Base-by-base conservation (phyloP, 2,797 vertebrate species). In the Pangasius krempfi region DNA sequence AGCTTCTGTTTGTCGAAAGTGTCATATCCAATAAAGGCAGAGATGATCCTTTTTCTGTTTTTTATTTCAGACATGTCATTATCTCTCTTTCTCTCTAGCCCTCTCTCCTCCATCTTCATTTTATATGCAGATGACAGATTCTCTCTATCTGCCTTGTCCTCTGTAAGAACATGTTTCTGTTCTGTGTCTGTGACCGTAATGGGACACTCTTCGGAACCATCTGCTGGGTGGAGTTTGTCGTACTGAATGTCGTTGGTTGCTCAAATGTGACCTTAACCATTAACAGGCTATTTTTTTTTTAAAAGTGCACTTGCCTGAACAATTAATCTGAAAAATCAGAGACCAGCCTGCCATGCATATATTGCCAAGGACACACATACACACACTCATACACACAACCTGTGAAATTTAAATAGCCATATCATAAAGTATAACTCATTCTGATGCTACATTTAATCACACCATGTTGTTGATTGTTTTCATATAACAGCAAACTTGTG, bases 1-100 rank as follows among this genome's bases (percentile, higher is more conserved):
- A 30, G 75, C 6, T 78, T 54, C 76, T 56, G 10, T 80, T 30
- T 56, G 18, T 52, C 3, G 40, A n/a, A 79, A 54, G n/a, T 20
- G 70, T 72, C 58, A 27, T 72, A 37, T 40, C 68, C 95, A 95
- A 96, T 96, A 95, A 96, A 95, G 95, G 95, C 92, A 93, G 94
- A 96, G 95, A 94, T 95, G 95, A 94, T 78, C 70, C 72, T 84
- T 52, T 85, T 75, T 44, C 85, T 86, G 40, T 86, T 25, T 33
- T 88, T 79, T 79, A 50, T 83, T 89, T 89, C 79, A 52, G 75
- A 78, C 25, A 3, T 79, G 30, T 81, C 70, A 72, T 82, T 92
- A 80, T 73, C 64, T 62, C n/a, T 52, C 73, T 86, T 73, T 68
- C 82, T 75, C 50, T 86, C 84, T 68, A 56, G 80, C 85, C 64